Evolutionary conservation across 2,888 invertebrate genomes (phyloP).

Genomic region (Miltochrista miniata): DNA sequence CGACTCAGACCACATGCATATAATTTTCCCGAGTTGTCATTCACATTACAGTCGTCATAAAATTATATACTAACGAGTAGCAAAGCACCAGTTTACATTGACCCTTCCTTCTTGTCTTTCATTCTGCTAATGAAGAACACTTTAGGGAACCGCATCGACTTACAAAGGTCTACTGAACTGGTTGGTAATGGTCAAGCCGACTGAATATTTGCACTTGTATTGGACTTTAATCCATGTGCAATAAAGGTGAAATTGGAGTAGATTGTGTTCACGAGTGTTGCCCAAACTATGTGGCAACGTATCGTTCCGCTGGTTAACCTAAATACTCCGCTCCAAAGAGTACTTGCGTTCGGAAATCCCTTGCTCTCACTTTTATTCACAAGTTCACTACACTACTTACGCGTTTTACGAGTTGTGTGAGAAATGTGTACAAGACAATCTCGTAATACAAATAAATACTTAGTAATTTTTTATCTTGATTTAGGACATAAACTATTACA

Average conservation of each 20-base stretch:
- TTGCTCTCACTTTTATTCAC: slow-evolving; percentile 27
- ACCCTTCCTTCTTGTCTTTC: slow-evolving; percentile 25
- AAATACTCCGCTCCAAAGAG: slow-evolving; percentile 62
- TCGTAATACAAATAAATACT: no score
- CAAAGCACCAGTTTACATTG: slow-evolving; percentile 37
- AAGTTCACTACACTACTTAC: no score
- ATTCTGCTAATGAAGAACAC: slow-evolving; percentile 22
- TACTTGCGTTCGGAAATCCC: slow-evolving; percentile 54
- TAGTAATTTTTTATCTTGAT: no score
- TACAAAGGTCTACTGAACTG: slow-evolving; percentile 37
- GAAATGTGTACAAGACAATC: no score
- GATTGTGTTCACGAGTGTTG: slow-evolving; percentile 21
- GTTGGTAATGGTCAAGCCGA: slow-evolving; percentile 28
- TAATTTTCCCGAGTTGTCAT: slow-evolving; percentile 25
- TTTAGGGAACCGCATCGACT: slow-evolving; percentile 20
- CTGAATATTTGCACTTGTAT: slow-evolving; percentile 24
- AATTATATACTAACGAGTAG: slow-evolving; percentile 33
- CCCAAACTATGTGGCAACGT: slow-evolving; percentile 55
- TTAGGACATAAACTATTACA: no score
- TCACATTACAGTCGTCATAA: slow-evolving; percentile 47
- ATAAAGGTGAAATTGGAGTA: slow-evolving; percentile 46
- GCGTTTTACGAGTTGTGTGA: no score
- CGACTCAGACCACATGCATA: no score
- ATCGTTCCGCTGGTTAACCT: slow-evolving; percentile 61
- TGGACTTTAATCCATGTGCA: slow-evolving; percentile 27